phyloP scores from a whole-genome alignment of 2,113 vertebrate species.

The Ptilonorhynchus violaceus region DNA sequence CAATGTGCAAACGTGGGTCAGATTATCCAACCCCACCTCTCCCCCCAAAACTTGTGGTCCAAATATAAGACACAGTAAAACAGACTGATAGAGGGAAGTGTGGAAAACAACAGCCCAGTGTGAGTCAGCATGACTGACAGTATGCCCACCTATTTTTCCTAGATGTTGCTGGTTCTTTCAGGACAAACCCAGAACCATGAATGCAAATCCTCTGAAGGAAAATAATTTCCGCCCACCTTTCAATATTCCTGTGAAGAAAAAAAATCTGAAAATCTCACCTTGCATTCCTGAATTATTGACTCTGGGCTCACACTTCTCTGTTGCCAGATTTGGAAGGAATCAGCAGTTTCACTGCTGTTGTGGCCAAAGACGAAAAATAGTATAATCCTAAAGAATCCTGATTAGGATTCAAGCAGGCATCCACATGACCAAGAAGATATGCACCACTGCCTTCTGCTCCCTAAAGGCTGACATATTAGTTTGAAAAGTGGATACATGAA shows the following conservation, averaged over 20 bases:
- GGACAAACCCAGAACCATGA: not conserved
- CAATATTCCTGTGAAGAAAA: not conserved
- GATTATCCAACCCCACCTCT: not conserved
- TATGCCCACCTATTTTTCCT: not conserved
- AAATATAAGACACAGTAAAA: not conserved
- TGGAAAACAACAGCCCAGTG: not conserved
- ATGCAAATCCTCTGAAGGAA: not conserved
- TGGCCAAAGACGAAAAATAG: not conserved
- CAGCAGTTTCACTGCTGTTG: not conserved
- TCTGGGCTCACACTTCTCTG: not conserved
- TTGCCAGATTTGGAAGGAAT: not conserved
- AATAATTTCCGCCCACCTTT: not conserved
- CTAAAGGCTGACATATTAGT: not conserved
- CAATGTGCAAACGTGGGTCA: not conserved
- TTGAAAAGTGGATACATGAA: not conserved
- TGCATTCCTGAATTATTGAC: not conserved
- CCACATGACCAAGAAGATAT: not conserved
- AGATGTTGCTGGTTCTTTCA: constrained; percentile 1
- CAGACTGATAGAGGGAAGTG: not conserved
- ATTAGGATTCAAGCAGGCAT: not conserved
- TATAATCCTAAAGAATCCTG: not conserved
- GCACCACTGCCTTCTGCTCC: not conserved
- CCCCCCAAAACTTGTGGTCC: not conserved
- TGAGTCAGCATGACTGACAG: constrained; percentile 8
- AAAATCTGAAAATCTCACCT: not conserved